Evolutionary conservation across 2,888 invertebrate genomes (phyloP), one percentile per base, ranked within the genome.

Genomic region (Drosophila sordidula): DNA sequence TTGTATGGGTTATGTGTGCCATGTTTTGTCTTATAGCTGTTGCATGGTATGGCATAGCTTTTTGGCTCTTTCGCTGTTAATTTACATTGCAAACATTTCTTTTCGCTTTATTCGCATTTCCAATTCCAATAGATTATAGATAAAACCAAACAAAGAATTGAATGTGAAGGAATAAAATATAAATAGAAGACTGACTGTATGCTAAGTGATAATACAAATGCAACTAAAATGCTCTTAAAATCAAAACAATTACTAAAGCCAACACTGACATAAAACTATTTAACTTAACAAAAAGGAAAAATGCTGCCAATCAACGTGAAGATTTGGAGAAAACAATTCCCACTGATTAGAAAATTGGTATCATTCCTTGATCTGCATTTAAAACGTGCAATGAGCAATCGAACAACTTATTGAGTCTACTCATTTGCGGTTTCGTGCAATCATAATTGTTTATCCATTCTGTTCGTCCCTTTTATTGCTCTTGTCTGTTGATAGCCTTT

Each of bases 61-160:
- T 62, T 74, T 74, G 56, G 67, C 52, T 58, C 70, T 72, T 75
- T 56, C 61, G n/a, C 61, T 68, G 64, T 75, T 87, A 81, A 87
- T 82, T 85, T 87, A 85, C 86, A 86, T 82, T 72, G 84, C 75
- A 72, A 81, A 80, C 71, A 65, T 81, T 61, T 66, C 55, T 55
- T 75, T 64, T 51, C 45, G 49, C 44, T 54, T 58, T 81, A 41
- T 69, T 41, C 54, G 32, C 52, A 78, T 85, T 75, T 70, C 68
- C 82, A 86, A 86, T 82, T 86, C 59, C 42, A 69, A 81, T 75
- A 71, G 76, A 83, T 71, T 75, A 82, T 64, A 63, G 72, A 67
- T 86, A 64, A 39, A 65, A 14, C 25, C 29, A 14, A 42, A 69
- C 3, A 34, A 8, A 14, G n/a, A 46, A 57, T 51, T 70, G 18